Evolutionary conservation across 2,113 vertebrate species (phyloP).

Genomic region (Chinchilla lanigera): DNA sequence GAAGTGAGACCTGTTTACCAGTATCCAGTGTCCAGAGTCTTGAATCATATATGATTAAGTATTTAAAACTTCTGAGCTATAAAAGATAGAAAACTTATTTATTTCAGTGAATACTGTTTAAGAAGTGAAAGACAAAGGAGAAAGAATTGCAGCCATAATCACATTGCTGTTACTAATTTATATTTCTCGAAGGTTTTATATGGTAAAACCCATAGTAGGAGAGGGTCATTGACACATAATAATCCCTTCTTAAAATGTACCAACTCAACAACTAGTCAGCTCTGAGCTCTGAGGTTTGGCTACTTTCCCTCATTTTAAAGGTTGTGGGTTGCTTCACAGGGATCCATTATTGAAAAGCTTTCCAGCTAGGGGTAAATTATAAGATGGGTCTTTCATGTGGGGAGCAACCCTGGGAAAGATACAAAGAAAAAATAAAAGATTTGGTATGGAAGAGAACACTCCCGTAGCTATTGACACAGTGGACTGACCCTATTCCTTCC

Average conservation of each 20-base stretch:
- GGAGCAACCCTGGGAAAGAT: neutral
- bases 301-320: slow-evolving; percentile 59
- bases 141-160: slow-evolving; percentile 9
- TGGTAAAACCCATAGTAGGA: slow-evolving; percentile 12
- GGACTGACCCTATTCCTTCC: slow-evolving; percentile 1
- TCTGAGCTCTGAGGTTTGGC: slow-evolving; percentile 58
- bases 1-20: neutral
- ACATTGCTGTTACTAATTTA: slow-evolving; percentile 43
- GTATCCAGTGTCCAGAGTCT: neutral
- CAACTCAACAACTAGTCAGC: slow-evolving; percentile 46
- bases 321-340: slow-evolving; percentile 51
- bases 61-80: slow-evolving; percentile 50
- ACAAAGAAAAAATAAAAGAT: slow-evolving; percentile 41
- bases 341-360: slow-evolving; percentile 58
- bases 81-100: neutral
- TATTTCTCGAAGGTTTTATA: slow-evolving; percentile 54
- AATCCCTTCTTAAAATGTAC: slow-evolving; percentile 58
- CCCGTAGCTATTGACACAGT: slow-evolving; percentile 2
- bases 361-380: slow-evolving; percentile 48
- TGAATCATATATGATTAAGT: slow-evolving; percentile 3
- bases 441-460: slow-evolving; percentile 11
- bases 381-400: slow-evolving; percentile 45
- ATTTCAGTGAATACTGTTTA: slow-evolving; percentile 37
- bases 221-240: slow-evolving; percentile 58
- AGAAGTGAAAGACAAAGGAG: slow-evolving; percentile 31